Evolutionary conservation across 2,888 invertebrate species (phyloP).

Genomic region (Cheiracanthium punctorium): DNA sequence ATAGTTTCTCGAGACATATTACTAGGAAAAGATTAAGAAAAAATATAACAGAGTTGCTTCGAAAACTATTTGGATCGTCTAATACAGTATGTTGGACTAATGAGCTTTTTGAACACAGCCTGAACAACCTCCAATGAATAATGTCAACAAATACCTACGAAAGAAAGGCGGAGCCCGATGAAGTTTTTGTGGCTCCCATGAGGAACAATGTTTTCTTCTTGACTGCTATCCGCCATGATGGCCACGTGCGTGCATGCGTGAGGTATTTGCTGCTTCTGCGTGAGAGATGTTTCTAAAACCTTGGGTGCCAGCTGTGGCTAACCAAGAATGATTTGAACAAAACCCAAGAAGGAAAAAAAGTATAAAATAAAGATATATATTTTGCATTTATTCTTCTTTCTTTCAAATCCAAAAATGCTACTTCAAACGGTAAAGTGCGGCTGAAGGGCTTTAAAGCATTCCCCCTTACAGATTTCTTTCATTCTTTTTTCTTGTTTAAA

Average conservation of each 20-base stretch:
- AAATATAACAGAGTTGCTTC: constrained; percentile 29
- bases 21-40: not conserved
- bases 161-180: constrained; percentile 23
- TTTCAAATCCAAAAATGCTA: constrained; percentile 28
- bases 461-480: no score
- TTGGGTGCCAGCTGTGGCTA: constrained; percentile 55
- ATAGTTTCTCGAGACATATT: not conserved
- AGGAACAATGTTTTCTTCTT: constrained; percentile 26
- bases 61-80: constrained; percentile 43
- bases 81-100: constrained; percentile 36
- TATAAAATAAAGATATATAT: constrained; percentile 17
- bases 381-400: constrained; percentile 11
- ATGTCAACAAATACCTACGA: constrained; percentile 35
- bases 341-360: constrained; percentile 24
- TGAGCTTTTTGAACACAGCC: constrained; percentile 25
- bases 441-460: constrained; percentile 19
- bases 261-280: constrained; percentile 43
- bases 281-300: constrained; percentile 33
- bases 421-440: constrained; percentile 28
- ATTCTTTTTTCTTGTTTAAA: not conserved
- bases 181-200: constrained; percentile 36
- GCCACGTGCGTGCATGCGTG: constrained; percentile 30
- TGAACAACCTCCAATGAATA: constrained; percentile 36
- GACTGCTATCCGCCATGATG: not conserved
- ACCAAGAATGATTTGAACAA: constrained; percentile 54